These are phyloP conservation scores for Podilymbus podiceps DNA, from an alignment of 2,113 vertebrate genomes.

Conservation along the genomic window DNA sequence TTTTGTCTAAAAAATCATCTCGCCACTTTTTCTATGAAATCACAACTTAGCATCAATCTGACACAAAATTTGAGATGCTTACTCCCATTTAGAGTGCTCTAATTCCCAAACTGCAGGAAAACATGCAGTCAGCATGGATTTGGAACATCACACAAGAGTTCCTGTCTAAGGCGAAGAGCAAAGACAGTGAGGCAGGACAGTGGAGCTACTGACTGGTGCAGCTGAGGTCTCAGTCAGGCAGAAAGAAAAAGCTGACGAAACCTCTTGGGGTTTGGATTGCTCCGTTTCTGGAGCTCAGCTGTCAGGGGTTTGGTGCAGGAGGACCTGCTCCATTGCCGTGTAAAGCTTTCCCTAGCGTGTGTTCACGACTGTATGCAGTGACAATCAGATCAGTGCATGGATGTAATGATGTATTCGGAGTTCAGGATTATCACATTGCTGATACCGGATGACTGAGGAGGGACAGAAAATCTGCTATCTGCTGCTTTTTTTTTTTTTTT, in stretches of 20 bases:
- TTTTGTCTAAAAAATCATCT: conserved; percentile 1
- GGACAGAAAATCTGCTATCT: not conserved
- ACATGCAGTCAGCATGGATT: not conserved
- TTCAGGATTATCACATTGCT: not conserved
- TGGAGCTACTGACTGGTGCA: not conserved
- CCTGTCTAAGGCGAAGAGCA: rapidly evolving
- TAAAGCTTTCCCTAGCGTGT: not conserved
- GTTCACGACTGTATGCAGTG: not conserved
- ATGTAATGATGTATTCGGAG: not conserved
- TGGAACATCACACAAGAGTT: not conserved
- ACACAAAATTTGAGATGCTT: not conserved
- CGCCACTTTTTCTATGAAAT: not conserved
- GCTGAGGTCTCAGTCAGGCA: not conserved
- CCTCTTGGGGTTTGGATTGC: not conserved
- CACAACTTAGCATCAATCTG: not conserved
- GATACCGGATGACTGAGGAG: not conserved
- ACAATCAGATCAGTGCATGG: not conserved
- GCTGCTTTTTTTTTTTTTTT: not conserved
- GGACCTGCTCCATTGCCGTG: not conserved
- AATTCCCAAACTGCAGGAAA: not conserved
- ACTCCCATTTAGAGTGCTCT: not conserved
- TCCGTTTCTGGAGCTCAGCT: not conserved
- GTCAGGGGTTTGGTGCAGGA: not conserved
- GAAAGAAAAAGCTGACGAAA: not conserved
- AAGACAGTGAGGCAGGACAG: not conserved